These are phyloP conservation scores for Apus apus DNA, from an alignment of 2,113 vertebrate species.

Conservation along the genomic window DNA sequence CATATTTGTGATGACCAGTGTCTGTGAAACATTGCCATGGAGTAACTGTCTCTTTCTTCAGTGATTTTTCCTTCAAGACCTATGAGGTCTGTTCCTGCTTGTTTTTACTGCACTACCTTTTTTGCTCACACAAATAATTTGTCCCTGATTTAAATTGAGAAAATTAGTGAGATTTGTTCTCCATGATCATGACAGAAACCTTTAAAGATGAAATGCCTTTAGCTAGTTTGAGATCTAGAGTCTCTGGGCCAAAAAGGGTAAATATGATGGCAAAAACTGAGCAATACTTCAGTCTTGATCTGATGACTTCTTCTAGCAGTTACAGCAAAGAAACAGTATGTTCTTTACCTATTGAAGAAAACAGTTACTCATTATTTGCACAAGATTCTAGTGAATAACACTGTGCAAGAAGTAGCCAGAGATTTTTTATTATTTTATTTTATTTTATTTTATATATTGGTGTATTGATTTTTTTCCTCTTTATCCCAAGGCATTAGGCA, in stretches of 20 bases:
- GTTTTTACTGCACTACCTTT: background rate
- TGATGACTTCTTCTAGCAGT: background rate
- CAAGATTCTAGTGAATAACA: background rate
- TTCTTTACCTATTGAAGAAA: background rate
- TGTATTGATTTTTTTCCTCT: background rate
- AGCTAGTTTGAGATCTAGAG: slow-evolving; percentile 27
- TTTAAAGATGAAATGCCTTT: slow-evolving; percentile 58
- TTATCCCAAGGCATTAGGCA: background rate
- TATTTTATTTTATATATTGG: background rate
- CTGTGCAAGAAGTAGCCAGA: background rate
- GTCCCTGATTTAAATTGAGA: slow-evolving; percentile 30
- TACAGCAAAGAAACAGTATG: background rate
- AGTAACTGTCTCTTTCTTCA: background rate
- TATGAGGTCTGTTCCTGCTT: background rate
- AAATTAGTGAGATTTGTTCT: slow-evolving; percentile 60
- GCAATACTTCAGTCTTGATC: slow-evolving; percentile 20
- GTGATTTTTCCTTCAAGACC: background rate
- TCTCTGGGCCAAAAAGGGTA: slow-evolving; percentile 16
- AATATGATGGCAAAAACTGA: background rate
- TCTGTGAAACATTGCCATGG: background rate
- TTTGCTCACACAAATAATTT: background rate
- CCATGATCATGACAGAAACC: slow-evolving; percentile 49
- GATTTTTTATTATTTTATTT: background rate
- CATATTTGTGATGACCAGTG: background rate
- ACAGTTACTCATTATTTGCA: background rate